Base-by-base conservation (phyloP, 1,140 invertebrate species). In the Megalopta genalis region DNA sequence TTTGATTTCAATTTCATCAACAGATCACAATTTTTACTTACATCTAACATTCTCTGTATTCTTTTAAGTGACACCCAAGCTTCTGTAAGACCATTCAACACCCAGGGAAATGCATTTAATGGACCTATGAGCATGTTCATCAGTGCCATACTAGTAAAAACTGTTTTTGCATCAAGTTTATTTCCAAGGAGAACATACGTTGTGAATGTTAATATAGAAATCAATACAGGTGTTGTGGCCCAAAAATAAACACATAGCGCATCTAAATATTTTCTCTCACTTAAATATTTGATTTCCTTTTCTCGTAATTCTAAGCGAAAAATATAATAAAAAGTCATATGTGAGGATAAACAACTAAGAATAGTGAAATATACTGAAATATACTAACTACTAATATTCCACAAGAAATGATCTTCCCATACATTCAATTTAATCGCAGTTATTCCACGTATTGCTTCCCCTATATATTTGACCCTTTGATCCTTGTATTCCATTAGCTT, bases 191-290 rank as follows among this genome's bases (percentile, higher is more conserved):
- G 89, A n/a, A 96, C 95, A 89, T 98, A 99, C 0, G 97, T 97
- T 7, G 95, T 94, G 89, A 99, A 98, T 0, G 98, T 99, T 2
- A 99, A 93, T 71, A 99, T 95, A 2, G 98, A 96, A 81, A 99
- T 98, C 2, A 99, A 88, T 63, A 99, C 97, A 0, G 99, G 99
- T n/a, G 99, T 99, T 10, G 98, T 98, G 1, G 99, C 99, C 99
- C 99, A 99, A 91, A 99, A 98, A 91, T 98, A 99, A 2, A 99
- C 99, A 93, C 99, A 99, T 65, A 99, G 92, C n/a, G 99, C 99
- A 94, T 99, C 99, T 77, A 99, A 92, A 93, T 99, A 99, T 93
- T 99, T 99, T 81, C 98, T 94, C 23, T 96, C 95, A 81, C 95
- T 95, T 63, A 99, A 91, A 88, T 96, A 96, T 69, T 95, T 95